These are phyloP conservation scores for Peucedramus taeniatus DNA, from an alignment of 2,113 vertebrate genomes.

Conservation along the genomic window DNA sequence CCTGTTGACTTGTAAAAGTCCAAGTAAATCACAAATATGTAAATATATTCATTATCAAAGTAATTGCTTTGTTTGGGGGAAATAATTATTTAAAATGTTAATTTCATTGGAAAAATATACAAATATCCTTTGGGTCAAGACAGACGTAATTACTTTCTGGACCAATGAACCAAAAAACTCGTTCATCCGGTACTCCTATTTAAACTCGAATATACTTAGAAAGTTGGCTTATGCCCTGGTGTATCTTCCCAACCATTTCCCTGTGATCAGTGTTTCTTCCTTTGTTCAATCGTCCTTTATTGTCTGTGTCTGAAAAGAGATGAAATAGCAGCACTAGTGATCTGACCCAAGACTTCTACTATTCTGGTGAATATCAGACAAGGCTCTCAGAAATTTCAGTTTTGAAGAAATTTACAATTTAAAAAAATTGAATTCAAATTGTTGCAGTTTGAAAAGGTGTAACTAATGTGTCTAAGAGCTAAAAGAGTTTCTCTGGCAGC, in stretches of 20 bases:
- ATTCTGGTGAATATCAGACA: background rate
- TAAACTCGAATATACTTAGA: background rate
- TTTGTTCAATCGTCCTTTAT: background rate
- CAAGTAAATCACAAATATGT: background rate
- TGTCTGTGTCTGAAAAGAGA: background rate
- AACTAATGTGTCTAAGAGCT: background rate
- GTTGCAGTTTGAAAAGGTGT: background rate
- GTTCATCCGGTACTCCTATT: background rate
- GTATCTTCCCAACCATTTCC: background rate
- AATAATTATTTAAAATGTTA: background rate
- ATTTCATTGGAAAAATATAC: background rate
- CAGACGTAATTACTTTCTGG: background rate
- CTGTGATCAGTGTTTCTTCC: background rate
- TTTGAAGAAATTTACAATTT: background rate
- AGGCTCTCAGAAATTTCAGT: background rate
- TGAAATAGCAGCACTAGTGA: fast-evolving
- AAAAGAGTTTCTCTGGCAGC: background rate
- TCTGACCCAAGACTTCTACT: background rate
- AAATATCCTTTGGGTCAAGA: background rate
- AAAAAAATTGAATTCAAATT: background rate
- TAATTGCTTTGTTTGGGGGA: background rate
- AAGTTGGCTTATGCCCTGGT: background rate
- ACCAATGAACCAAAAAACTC: background rate
- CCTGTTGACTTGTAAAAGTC: background rate
- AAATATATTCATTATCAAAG: background rate